These are phyloP conservation scores for Oryctes rhinoceros DNA, from an alignment of 1,140 invertebrate genomes.

Conservation along the genomic window DNA sequence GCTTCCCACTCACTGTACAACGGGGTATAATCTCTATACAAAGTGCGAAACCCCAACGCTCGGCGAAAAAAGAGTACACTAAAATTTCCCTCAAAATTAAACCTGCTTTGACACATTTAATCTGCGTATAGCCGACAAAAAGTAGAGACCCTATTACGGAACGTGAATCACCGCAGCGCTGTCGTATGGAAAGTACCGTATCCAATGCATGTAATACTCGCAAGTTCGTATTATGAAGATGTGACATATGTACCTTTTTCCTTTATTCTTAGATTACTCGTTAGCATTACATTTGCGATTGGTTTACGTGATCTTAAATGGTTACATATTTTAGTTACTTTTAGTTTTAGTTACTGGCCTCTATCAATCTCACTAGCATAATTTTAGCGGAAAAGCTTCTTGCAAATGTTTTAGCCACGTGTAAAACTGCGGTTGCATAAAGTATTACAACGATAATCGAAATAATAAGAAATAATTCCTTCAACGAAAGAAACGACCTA, in stretches of 20 bases:
- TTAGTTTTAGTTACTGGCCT: no score
- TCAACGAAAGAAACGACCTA: no score
- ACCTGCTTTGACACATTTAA: constrained; percentile 57
- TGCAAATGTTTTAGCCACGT: no score
- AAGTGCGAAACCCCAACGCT: constrained; percentile 52
- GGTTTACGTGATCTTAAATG: no score
- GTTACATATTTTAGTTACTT: no score
- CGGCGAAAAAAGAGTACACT: constrained; percentile 53
- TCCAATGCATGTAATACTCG: background rate
- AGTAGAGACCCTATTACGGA: constrained; percentile 34
- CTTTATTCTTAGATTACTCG: background rate
- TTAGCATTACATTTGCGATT: no score
- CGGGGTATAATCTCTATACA: constrained; percentile 29
- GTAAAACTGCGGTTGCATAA: no score
- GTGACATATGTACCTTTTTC: background rate
- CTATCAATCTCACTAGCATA: no score
- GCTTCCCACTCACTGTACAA: background rate
- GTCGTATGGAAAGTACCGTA: background rate
- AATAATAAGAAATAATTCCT: no score
- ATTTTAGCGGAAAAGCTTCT: no score
- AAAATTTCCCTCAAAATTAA: constrained; percentile 60
- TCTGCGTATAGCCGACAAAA: constrained; percentile 44
- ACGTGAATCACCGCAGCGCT: constrained; percentile 28
- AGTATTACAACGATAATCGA: no score
- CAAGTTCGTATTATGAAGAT: background rate